Evolutionary conservation across 2,113 vertebrate genomes (phyloP).

Genomic region (Pachycephala philippinensis): DNA sequence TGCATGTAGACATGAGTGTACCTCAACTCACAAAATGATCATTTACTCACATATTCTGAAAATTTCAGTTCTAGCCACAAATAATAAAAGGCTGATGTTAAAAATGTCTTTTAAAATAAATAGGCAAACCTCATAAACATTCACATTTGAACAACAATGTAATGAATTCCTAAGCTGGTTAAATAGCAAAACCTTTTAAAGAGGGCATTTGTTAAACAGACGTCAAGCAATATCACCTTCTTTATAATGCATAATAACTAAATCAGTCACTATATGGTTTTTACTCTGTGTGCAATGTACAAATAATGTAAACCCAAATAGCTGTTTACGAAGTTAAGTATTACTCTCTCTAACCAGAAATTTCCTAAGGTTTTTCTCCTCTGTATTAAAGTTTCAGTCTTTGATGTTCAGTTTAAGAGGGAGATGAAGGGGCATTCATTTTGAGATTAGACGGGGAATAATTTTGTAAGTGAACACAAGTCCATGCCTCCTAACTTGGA

Average conservation of each 20-base stretch:
- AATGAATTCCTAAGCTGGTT: neutral
- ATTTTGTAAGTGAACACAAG: neutral
- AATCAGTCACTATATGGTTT: neutral
- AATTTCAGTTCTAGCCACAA: neutral
- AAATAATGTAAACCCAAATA: neutral
- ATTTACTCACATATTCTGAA: neutral
- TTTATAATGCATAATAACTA: neutral
- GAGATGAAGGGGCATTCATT: neutral
- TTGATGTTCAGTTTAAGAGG: neutral
- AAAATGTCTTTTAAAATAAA: neutral
- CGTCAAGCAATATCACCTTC: neutral
- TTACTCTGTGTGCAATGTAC: neutral
- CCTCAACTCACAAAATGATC: neutral
- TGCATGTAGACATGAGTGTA: neutral
- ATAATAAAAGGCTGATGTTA: neutral
- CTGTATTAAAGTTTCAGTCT: neutral
- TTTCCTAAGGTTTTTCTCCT: neutral
- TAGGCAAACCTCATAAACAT: neutral
- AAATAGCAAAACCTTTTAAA: neutral
- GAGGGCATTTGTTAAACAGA: neutral
- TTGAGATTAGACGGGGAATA: neutral
- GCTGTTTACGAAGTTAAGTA: neutral
- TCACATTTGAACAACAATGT: neutral
- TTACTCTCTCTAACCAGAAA: neutral
- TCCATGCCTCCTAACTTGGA: neutral